Evolutionary conservation across 2,113 vertebrate genomes (phyloP).

Genomic region (Myotis brandtii): DNA sequence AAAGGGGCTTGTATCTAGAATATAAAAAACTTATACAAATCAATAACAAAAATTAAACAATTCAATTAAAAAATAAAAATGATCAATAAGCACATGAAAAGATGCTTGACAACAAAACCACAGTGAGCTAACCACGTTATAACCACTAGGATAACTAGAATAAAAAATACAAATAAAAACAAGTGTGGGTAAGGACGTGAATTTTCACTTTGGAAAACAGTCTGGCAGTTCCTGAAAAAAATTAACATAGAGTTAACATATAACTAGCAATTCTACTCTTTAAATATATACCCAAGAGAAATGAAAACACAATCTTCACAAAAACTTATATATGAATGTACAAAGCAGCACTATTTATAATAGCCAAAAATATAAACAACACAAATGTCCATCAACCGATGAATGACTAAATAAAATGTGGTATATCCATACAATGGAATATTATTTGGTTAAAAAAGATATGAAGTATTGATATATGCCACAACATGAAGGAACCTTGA

Average conservation of each 20-base stretch:
- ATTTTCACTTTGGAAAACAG: not conserved
- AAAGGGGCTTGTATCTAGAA: not conserved
- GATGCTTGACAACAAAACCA: not conserved
- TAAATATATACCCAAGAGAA: not conserved
- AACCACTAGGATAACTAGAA: not conserved
- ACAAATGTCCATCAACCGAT: not conserved
- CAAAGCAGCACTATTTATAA: not conserved
- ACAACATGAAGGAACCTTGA: not conserved
- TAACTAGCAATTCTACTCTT: not conserved
- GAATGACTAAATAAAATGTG: not conserved
- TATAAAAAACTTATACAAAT: not conserved
- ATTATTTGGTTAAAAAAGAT: not conserved
- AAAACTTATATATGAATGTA: not conserved
- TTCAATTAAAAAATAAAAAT: not conserved
- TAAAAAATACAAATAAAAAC: not conserved
- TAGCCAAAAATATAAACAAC: not conserved
- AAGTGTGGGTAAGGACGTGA: not conserved
- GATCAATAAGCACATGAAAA: not conserved
- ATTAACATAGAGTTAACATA: not conserved
- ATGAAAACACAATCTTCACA: not conserved
- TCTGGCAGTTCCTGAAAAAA: not conserved
- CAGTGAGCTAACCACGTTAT: not conserved
- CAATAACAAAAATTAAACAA: not conserved
- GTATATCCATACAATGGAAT: not conserved
- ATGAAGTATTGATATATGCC: not conserved